phyloP scores from a whole-genome alignment of 2,113 vertebrate genomes.

The Perca flavescens region DNA sequence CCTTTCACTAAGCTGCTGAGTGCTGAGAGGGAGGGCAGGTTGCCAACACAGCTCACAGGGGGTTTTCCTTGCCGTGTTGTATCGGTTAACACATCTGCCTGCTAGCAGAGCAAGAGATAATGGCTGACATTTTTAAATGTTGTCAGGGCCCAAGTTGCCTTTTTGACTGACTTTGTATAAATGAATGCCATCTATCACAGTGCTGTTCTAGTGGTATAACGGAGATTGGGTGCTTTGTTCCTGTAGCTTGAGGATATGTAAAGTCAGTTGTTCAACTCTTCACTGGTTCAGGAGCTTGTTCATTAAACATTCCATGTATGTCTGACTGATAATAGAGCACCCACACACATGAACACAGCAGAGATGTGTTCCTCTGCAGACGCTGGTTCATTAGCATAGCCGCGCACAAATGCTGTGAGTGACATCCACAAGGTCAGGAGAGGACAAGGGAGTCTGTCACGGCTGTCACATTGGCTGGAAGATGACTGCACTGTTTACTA shows the following conservation, averaged over 20 bases:
- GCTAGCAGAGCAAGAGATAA: conserved; percentile 38
- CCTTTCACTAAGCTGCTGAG: conserved; percentile 80
- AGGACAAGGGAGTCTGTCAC: conserved; percentile 47
- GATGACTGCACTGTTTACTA: conserved; percentile 33
- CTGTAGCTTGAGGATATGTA: neutral
- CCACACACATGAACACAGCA: neutral
- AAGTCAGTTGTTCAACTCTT: neutral
- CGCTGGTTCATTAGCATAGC: conserved; percentile 37
- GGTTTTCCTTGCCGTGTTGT: conserved; percentile 66
- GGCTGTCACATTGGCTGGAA: conserved; percentile 37
- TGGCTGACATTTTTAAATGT: conserved; percentile 40
- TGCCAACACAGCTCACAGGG: conserved; percentile 64
- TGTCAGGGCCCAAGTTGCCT: conserved; percentile 2
- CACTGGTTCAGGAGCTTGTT: neutral
- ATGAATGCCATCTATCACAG: conserved; percentile 7
- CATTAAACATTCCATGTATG: neutral
- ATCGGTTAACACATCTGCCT: conserved; percentile 68
- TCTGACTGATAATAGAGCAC: neutral
- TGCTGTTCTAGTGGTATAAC: neutral
- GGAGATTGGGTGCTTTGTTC: neutral
- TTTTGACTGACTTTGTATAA: conserved; percentile 19
- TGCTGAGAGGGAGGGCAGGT: conserved; percentile 69
- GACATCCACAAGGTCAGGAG: conserved; percentile 52
- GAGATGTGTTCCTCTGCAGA: conserved; percentile 33
- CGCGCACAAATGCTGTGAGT: conserved; percentile 20